Percentiles rank a stretch among this genome's conserved stretches.
phyloP scores from a whole-genome alignment of 2,797 vertebrate genomes.

The Falco berigora region DNA sequence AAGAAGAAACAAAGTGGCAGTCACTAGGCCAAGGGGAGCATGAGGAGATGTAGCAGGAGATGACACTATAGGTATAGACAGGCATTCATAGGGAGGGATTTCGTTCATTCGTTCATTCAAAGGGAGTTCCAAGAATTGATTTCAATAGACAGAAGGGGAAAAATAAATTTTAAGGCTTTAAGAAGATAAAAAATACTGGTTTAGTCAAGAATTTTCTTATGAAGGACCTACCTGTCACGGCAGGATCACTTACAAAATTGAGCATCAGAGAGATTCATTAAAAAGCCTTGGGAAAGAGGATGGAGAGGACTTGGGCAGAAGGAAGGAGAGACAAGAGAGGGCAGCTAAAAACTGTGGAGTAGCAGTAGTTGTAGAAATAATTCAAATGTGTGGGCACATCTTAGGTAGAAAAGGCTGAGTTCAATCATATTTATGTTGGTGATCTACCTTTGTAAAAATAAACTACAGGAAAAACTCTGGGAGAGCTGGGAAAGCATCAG shows the following conservation, averaged over 20 bases:
- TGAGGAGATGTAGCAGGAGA: neutral
- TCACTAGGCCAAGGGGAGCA: neutral
- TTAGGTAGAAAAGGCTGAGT: neutral
- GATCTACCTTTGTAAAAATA: neutral
- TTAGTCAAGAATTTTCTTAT: neutral
- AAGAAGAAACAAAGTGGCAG: neutral
- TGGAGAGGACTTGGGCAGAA: neutral
- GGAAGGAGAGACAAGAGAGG: neutral
- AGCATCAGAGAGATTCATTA: neutral
- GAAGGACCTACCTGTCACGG: neutral
- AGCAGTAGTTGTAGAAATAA: neutral
- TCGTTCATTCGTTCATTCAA: neutral
- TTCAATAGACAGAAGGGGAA: neutral
- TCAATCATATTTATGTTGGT: neutral
- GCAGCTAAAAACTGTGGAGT: neutral
- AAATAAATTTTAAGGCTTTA: neutral
- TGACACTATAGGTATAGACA: neutral
- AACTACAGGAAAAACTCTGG: neutral
- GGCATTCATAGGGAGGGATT: neutral
- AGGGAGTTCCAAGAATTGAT: neutral
- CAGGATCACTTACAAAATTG: neutral
- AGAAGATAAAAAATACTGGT: neutral
- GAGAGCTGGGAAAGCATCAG: neutral
- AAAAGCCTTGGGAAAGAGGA: neutral
- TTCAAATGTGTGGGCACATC: neutral